Evolutionary conservation across 2,797 vertebrate genomes (phyloP).

Genomic region (Cottoperca gobio): DNA sequence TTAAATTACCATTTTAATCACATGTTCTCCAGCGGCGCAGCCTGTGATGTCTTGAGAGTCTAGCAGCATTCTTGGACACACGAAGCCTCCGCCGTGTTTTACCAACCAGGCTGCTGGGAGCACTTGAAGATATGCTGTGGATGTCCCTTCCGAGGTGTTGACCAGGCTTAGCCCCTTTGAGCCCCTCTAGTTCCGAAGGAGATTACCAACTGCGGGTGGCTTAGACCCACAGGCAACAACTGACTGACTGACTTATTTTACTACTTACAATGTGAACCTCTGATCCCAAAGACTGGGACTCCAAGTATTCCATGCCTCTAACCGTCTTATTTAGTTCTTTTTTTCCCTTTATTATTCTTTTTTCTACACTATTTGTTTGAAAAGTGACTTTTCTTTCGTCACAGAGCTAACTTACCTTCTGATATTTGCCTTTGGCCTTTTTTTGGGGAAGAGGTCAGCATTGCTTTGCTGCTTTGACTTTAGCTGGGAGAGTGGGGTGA

Average conservation of each 20-base stretch:
- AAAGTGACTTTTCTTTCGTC: constrained; percentile 33
- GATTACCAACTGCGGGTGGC: constrained; percentile 76
- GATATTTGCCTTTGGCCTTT: constrained; percentile 68
- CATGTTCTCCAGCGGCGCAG: not conserved
- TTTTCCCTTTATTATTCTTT: no score
- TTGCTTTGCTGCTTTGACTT: constrained; percentile 41
- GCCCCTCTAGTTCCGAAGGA: constrained; percentile 68
- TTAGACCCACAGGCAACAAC: constrained; percentile 66
- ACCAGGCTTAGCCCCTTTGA: constrained; percentile 77
- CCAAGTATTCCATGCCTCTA: not conserved
- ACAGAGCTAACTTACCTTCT: constrained; percentile 52
- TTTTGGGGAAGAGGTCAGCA: constrained; percentile 54
- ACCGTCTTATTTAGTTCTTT: not conserved
- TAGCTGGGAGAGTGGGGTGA: constrained; percentile 37
- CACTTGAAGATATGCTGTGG: constrained; percentile 50
- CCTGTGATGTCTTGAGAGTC: not conserved
- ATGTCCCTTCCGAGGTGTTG: constrained; percentile 69
- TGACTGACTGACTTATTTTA: constrained; percentile 35
- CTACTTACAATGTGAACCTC: constrained; percentile 18
- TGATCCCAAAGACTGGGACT: constrained; percentile 20
- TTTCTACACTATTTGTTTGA: not conserved
- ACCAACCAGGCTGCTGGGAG: constrained; percentile 24
- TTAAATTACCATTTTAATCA: not conserved
- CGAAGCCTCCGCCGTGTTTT: constrained; percentile 8
- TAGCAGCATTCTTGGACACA: not conserved